These are phyloP conservation scores for Nylanderia fulva DNA, from an alignment of 1,140 invertebrate genomes.

Conservation along the genomic window DNA sequence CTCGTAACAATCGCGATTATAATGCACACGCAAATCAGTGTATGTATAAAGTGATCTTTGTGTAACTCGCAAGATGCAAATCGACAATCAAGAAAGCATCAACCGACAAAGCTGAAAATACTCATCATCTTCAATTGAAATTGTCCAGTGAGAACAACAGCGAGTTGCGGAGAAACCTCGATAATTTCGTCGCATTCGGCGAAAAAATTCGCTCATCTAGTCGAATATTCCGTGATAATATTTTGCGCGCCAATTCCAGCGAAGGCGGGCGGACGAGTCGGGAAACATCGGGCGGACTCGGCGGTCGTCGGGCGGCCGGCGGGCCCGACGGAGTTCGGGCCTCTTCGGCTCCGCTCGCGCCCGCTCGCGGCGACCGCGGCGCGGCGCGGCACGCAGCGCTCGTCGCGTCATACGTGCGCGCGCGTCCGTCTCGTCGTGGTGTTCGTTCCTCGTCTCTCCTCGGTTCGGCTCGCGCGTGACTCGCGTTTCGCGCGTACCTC, in stretches of 20 bases:
- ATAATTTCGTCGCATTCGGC: neutral
- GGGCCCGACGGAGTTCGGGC: conserved; percentile 14
- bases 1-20: neutral
- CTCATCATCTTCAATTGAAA: neutral
- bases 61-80: neutral
- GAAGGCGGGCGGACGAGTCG: conserved; percentile 47
- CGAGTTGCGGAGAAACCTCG: too few species aligned
- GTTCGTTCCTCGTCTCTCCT: neutral
- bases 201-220: conserved; percentile 6
- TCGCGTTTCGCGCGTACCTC: conserved; percentile 45
- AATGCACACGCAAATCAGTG: conserved; percentile 22
- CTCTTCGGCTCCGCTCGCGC: neutral
- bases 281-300: conserved; percentile 35
- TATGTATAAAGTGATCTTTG: conserved; percentile 47
- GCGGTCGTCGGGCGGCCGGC: neutral
- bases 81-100: neutral
- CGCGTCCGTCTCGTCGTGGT: neutral
- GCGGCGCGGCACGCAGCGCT: conserved; percentile 1
- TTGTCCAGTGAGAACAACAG: too few species aligned
- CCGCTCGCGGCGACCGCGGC: neutral
- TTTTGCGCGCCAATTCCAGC: conserved; percentile 44
- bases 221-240: neutral
- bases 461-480: conserved; percentile 23
- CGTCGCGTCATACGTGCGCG: conserved; percentile 33
- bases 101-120: neutral